Evolutionary conservation across 2,888 invertebrate genomes (phyloP).

Genomic region (Oscheius sp.): DNA sequence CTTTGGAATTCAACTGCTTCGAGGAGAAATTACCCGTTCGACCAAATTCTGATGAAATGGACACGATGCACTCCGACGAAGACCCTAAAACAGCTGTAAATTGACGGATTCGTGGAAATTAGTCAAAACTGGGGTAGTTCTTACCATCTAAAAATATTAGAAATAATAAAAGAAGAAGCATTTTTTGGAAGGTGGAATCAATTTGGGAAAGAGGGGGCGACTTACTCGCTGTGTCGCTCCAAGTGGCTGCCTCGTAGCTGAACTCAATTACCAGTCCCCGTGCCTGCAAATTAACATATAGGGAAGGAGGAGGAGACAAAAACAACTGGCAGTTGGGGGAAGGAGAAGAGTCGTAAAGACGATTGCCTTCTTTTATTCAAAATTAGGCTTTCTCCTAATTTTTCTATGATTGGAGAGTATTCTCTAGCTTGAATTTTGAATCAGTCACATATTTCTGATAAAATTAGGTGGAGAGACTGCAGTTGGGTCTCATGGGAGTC

Average conservation of each 20-base stretch:
- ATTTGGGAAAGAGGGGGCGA: conserved; percentile 5
- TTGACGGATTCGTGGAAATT: no score
- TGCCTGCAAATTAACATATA: conserved; percentile 33
- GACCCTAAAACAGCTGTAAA: conserved; percentile 27
- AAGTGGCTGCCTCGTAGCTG: conserved; percentile 37
- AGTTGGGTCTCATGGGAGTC: no score
- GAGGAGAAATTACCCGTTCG: conserved; percentile 49
- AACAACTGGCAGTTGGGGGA: background rate
- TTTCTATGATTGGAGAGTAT: no score
- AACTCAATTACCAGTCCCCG: conserved; percentile 40
- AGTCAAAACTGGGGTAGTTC: background rate
- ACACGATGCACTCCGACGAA: conserved; percentile 47
- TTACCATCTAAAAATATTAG: conserved; percentile 4
- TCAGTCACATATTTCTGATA: no score
- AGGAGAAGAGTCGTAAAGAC: no score
- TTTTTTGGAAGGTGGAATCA: conserved; percentile 16
- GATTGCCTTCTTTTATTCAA: background rate
- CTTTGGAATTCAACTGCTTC: conserved; percentile 38
- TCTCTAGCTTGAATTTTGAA: no score
- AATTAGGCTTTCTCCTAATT: background rate
- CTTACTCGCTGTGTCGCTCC: conserved; percentile 34
- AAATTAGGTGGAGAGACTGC: no score
- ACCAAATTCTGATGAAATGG: conserved; percentile 47
- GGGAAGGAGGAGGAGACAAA: conserved; percentile 4
- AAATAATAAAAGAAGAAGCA: conserved; percentile 18